Base-by-base conservation (phyloP, 1,140 invertebrate species). In the Achatina immaculata region DNA sequence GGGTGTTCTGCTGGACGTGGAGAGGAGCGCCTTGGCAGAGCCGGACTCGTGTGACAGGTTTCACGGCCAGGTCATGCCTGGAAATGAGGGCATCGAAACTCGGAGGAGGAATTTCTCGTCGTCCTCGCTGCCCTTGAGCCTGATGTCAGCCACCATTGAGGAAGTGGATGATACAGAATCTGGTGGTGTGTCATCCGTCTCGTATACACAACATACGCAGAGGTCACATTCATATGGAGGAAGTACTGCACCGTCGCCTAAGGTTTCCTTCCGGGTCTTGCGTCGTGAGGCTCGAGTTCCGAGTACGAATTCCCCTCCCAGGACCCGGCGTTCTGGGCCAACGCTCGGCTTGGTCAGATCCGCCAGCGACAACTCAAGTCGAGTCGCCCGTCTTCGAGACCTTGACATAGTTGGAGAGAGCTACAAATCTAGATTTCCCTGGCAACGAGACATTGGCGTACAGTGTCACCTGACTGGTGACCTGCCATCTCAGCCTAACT, bases 371-470 rank as follows among this genome's bases (percentile, higher is more conserved):
- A 69, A 81, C 62, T 28, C 62, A 14, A 43, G 24, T 62, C 16
- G 48, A 55, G 72, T 69, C 0, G 28, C 76, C 19, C 28, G 31
- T 66, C 78, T 82, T 34, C 48, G 66, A n/a, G 82, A 84, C 38
- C 80, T 90, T 48, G 90, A 91, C 81, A 89, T 91, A 43, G 88
- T 89, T 73, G 86, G 89, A 24, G 86, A 89, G 55, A 85, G 85
- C 73, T 87, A 83, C 38, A 87, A 87, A 34, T 88, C 87, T 6
- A 81, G 89, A 19, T 91, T 88, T 76, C 90, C 90, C 7, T 91
- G 90, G 90, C 90, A 91, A 83, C 79, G 88, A 16, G 90, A 91
- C 84, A 89, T 87, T 19, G 87, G 87, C 3, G 84, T 90, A n/a
- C 90, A 91, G 82, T 91, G 90, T 68, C 78, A 82, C 73, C 69